Evolutionary conservation across 2,113 vertebrate species (phyloP).

Genomic region (Kryptolebias marmoratus): DNA sequence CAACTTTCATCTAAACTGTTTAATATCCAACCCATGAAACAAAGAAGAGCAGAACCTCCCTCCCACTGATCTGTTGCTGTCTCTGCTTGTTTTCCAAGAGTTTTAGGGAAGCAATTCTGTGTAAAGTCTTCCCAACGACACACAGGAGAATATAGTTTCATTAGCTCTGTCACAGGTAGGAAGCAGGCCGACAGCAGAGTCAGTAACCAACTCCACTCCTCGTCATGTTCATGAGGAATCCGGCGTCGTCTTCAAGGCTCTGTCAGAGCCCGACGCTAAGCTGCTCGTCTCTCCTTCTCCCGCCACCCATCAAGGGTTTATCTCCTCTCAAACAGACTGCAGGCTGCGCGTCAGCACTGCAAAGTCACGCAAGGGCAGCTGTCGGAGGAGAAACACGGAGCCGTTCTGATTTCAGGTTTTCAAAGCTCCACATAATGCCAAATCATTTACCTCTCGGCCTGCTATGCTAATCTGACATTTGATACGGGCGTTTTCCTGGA

Average conservation of each 20-base stretch:
- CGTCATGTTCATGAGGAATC: constrained; percentile 52
- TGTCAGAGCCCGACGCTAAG: constrained; percentile 62
- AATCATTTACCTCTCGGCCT: constrained; percentile 48
- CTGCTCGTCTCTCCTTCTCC: constrained; percentile 56
- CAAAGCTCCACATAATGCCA: constrained; percentile 59
- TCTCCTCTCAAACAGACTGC: constrained; percentile 64
- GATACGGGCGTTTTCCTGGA: constrained; percentile 23
- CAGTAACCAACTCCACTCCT: constrained; percentile 42
- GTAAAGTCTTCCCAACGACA: too few species aligned
- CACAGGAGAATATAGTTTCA: neutral
- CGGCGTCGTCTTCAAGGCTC: constrained; percentile 36
- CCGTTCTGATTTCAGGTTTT: constrained; percentile 59
- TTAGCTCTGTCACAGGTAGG: constrained; percentile 22
- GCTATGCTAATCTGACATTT: constrained; percentile 67
- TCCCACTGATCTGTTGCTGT: too few species aligned
- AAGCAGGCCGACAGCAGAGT: constrained; percentile 24
- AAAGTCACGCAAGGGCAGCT: constrained; percentile 70
- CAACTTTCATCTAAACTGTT: too few species aligned
- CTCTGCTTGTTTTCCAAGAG: too few species aligned
- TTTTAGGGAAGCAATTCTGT: too few species aligned
- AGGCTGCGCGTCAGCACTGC: constrained; percentile 46
- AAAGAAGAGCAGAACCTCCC: too few species aligned
- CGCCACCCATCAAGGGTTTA: constrained; percentile 65
- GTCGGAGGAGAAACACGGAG: constrained; percentile 43
- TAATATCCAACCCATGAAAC: too few species aligned